Conservation (phyloP, 2,888 invertebrate genomes). For the Eristalis tenax region DNA sequence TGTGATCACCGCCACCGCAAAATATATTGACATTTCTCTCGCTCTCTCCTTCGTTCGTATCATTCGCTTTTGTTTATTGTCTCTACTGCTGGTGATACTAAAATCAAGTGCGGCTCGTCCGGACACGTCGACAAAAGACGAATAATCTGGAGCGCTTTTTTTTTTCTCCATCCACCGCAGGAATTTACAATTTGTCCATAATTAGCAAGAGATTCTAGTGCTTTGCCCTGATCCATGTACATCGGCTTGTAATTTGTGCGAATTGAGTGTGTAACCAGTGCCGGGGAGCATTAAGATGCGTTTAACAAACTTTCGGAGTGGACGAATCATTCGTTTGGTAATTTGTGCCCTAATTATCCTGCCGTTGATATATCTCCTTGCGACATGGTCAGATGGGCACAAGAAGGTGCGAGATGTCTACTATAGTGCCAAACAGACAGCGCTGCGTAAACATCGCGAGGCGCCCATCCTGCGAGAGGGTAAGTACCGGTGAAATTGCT, state of each 20-base stretch:
- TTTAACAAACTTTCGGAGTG: conserved; percentile 84
- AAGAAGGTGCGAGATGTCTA: conserved; percentile 78
- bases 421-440: conserved; percentile 63
- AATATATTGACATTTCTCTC: conserved; percentile 41
- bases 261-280: conserved; percentile 30
- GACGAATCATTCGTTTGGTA: conserved; percentile 83
- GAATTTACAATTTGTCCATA: background rate
- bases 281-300: conserved; percentile 82
- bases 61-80: conserved; percentile 65
- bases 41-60: conserved; percentile 40
- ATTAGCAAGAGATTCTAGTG: background rate
- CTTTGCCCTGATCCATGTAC: conserved; percentile 6
- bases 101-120: conserved; percentile 49
- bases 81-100: conserved; percentile 25
- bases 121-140: conserved; percentile 69
- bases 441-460: conserved; percentile 73
- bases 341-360: conserved; percentile 83
- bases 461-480: conserved; percentile 79
- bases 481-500: conserved; percentile 70
- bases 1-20: conserved; percentile 8
- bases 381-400: conserved; percentile 84
- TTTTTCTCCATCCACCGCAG: background rate
- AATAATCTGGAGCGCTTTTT: conserved; percentile 46
- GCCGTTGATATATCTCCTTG: conserved; percentile 85
- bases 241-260: conserved; percentile 15